A percentile compares a stretch with the other conserved stretches of the same genome.
Evolutionary conservation across 2,113 vertebrate genomes (phyloP).

Genomic region (Bagarius yarrelli): DNA sequence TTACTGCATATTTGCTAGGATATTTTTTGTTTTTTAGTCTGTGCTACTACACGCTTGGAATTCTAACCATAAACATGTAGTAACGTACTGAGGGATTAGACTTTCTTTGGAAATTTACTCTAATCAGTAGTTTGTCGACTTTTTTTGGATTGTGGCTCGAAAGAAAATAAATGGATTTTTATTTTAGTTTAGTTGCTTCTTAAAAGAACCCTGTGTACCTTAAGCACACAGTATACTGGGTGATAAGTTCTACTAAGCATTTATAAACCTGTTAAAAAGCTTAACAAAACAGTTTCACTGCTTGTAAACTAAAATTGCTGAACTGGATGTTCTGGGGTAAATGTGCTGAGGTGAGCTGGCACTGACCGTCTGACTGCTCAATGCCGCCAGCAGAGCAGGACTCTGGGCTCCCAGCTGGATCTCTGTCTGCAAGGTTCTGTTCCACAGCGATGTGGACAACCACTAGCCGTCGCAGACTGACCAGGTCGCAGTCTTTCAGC

Average conservation of each 20-base stretch:
- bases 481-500: slow-evolving; percentile 75
- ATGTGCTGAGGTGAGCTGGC: background rate
- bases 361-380: slow-evolving; percentile 57
- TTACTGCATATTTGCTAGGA: slow-evolving; percentile 10
- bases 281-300: background rate
- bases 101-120: background rate
- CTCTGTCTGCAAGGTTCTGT: slow-evolving; percentile 52
- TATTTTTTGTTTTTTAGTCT: slow-evolving; percentile 24
- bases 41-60: slow-evolving; percentile 18
- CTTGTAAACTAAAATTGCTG: background rate
- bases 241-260: background rate
- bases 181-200: background rate
- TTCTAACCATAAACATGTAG: slow-evolving; percentile 20
- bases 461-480: slow-evolving; percentile 76
- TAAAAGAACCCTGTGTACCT: background rate
- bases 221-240: background rate
- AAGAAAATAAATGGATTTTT: background rate
- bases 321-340: no score
- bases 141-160: background rate
- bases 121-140: background rate
- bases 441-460: slow-evolving; percentile 74
- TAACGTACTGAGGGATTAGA: slow-evolving; percentile 23
- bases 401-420: slow-evolving; percentile 52
- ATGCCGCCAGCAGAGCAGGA: slow-evolving; percentile 49
- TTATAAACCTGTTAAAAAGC: background rate